These are phyloP conservation scores for Scotopteryx bipunctaria DNA, from an alignment of 2,888 invertebrate species.

Conservation along the genomic window DNA sequence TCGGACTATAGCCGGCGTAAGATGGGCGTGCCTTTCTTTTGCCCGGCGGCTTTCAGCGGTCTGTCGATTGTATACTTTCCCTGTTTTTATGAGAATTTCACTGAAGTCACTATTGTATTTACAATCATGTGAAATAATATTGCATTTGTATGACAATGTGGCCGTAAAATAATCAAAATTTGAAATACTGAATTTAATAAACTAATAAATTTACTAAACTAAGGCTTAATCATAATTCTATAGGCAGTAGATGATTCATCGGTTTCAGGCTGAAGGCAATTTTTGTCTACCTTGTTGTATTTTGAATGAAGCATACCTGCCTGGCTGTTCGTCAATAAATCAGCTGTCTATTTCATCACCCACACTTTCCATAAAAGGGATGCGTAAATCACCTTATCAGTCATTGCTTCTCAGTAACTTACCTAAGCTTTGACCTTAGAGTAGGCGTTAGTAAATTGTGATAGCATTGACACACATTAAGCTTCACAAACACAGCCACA, in stretches of 20 bases:
- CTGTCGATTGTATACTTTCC: conserved; percentile 76
- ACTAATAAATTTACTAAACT: too few relatives aligned
- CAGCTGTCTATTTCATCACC: conserved; percentile 30
- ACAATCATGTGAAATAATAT: conserved; percentile 26
- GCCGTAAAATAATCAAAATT: conserved; percentile 15
- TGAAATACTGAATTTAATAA: too few relatives aligned
- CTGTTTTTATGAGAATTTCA: conserved; percentile 78
- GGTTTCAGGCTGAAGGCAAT: too few relatives aligned
- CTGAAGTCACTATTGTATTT: conserved; percentile 48
- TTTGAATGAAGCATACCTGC: conserved; percentile 2
- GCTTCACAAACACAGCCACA: conserved; percentile 58
- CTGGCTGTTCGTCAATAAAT: conserved; percentile 14
- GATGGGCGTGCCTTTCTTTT: conserved; percentile 71
- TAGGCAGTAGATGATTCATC: too few relatives aligned
- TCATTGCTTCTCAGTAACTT: conserved; percentile 51
- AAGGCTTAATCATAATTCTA: too few relatives aligned
- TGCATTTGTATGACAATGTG: conserved; percentile 60
- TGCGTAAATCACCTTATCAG: conserved; percentile 54
- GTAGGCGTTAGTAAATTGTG: conserved; percentile 63
- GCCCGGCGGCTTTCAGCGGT: conserved; percentile 62
- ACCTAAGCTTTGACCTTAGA: conserved; percentile 63
- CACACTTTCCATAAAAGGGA: conserved; percentile 36
- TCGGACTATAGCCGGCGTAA: conserved; percentile 56
- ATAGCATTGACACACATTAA: conserved; percentile 77
- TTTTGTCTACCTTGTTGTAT: too few relatives aligned